Percentiles rank a stretch among this genome's conserved stretches.
Conservation (phyloP, 2,797 vertebrate genomes). For the Menidia menidia region DNA sequence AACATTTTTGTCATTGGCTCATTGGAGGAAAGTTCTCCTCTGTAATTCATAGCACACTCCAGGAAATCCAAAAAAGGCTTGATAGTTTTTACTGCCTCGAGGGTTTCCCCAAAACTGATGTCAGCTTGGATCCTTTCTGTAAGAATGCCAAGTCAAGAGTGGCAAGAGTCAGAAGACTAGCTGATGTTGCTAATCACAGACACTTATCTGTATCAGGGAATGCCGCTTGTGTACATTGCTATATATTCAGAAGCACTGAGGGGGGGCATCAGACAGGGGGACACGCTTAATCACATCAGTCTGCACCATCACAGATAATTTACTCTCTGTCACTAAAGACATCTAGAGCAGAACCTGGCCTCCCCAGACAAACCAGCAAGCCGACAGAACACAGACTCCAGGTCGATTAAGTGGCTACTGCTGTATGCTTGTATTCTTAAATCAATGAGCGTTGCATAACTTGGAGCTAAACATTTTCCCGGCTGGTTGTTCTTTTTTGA, state of each 20-base stretch:
- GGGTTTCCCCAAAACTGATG: constrained; percentile 12
- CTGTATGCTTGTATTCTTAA: constrained; percentile 66
- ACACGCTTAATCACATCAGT: constrained; percentile 34
- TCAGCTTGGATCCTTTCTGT: constrained; percentile 7
- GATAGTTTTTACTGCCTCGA: constrained; percentile 6
- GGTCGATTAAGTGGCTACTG: constrained; percentile 71
- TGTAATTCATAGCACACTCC: constrained; percentile 10
- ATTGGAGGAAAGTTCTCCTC: constrained; percentile 8
- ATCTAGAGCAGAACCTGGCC: constrained; percentile 36
- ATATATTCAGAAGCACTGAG: no score
- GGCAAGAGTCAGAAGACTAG: no score
- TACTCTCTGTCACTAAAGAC: constrained; percentile 56
- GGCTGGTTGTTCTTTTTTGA: constrained; percentile 21
- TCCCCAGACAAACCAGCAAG: background rate
- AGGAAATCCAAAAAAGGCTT: background rate
- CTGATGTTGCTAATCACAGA: no score
- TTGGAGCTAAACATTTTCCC: constrained; percentile 39
- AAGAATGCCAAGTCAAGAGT: background rate
- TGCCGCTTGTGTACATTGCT: no score
- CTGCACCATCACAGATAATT: constrained; percentile 54
- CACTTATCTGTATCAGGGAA: no score
- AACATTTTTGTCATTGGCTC: constrained; percentile 10
- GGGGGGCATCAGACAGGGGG: constrained; percentile 25
- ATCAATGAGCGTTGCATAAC: constrained; percentile 75
- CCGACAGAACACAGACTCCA: constrained; percentile 59